Conservation (phyloP, 2,113 vertebrate species). For the Microcebus lehilahytsara region DNA sequence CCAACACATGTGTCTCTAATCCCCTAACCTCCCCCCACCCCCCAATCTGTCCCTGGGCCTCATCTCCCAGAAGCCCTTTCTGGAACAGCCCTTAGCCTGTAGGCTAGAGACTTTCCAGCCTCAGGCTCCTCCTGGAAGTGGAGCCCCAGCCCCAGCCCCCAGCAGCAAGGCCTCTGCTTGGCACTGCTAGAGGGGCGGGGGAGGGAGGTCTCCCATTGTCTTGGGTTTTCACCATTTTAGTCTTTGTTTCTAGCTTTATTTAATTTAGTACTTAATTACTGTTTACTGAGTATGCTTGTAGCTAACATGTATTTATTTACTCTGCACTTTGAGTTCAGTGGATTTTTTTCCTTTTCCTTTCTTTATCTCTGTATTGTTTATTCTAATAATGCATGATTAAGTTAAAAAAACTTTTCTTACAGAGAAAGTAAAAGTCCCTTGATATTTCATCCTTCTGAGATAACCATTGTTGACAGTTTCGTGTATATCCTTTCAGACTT, state of each 20-base stretch:
- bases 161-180: not conserved
- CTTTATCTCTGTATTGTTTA: conserved; percentile 52
- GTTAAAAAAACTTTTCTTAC: not conserved
- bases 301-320: conserved; percentile 69
- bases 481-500: conserved; percentile 26
- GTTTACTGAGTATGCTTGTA: conserved; percentile 54
- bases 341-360: not conserved
- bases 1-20: not conserved
- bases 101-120: not conserved
- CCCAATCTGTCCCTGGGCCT: not conserved
- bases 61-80: not conserved
- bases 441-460: conserved; percentile 50
- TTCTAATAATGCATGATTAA: conserved; percentile 48
- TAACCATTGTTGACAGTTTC: conserved; percentile 46
- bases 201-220: not conserved
- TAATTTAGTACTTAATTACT: conserved; percentile 74
- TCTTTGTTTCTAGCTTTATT: conserved; percentile 67
- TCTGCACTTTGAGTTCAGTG: conserved; percentile 59
- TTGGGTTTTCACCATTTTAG: conserved; percentile 56
- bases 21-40: no score
- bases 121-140: not conserved
- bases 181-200: not conserved
- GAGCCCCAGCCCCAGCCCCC: not conserved
- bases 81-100: not conserved
- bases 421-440: conserved; percentile 51